A percentile compares a stretch with the other conserved stretches of the same genome.
phyloP scores from a whole-genome alignment of 1,140 invertebrate species.

The Trachymyrmex cornetzi region DNA sequence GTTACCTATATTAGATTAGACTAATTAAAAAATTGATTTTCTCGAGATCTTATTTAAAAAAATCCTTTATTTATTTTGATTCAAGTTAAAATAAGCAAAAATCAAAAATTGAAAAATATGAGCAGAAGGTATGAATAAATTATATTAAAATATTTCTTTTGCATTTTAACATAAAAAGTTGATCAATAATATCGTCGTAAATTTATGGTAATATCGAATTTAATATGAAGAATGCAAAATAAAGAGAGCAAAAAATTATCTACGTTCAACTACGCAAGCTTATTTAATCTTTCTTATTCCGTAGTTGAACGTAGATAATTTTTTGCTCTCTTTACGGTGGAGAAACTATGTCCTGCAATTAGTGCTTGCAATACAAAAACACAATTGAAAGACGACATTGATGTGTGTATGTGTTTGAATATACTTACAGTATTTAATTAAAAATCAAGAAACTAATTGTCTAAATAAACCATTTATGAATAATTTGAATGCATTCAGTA shows the following conservation, averaged over 20 bases:
- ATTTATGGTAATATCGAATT: not conserved
- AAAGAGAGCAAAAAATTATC: too few species aligned
- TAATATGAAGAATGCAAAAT: not conserved
- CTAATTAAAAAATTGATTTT: not conserved
- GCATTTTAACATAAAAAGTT: not conserved
- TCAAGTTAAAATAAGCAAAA: not conserved
- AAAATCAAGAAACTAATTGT: too few species aligned
- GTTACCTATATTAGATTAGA: too few species aligned
- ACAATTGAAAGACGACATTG: not conserved
- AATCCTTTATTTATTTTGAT: not conserved
- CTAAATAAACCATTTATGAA: too few species aligned
- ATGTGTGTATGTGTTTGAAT: not conserved
- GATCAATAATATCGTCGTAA: not conserved
- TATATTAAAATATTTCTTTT: not conserved
- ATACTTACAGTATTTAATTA: too few species aligned
- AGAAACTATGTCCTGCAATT: not conserved
- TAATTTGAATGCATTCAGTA: too few species aligned
- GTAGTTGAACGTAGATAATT: not conserved
- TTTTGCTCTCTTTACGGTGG: not conserved
- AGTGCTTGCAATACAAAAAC: not conserved
- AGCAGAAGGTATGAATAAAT: not conserved
- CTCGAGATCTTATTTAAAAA: not conserved
- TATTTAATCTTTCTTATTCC: not conserved
- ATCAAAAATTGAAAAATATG: not conserved
- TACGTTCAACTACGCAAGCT: too few species aligned